A percentile compares a stretch with the other conserved stretches of the same genome.
phyloP scores from a whole-genome alignment of 2,888 invertebrate species.

The Villa cingulata region DNA sequence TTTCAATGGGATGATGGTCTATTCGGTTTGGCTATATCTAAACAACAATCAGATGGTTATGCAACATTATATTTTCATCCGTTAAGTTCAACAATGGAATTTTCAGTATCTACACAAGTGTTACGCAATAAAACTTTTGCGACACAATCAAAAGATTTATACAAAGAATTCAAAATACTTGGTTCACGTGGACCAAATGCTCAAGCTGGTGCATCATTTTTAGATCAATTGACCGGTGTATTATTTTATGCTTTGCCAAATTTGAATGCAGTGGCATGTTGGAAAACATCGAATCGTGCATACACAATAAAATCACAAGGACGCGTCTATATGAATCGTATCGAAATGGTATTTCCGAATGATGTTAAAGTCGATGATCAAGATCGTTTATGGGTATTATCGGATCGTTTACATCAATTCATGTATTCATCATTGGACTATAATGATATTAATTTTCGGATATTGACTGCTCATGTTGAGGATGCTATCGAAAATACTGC shows the following conservation, averaged over 20 bases:
- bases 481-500: conserved; percentile 59
- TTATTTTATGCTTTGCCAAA: conserved; percentile 63
- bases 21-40: conserved; percentile 58
- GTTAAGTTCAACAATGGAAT: conserved; percentile 62
- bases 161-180: conserved; percentile 49
- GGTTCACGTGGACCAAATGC: conserved; percentile 58
- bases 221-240: conserved; percentile 56
- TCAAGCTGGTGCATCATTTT: conserved; percentile 58
- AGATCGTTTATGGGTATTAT: conserved; percentile 58
- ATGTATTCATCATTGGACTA: conserved; percentile 50
- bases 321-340: conserved; percentile 54
- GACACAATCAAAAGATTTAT: conserved; percentile 38
- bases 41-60: conserved; percentile 48
- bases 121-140: conserved; percentile 47
- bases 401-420: conserved; percentile 56
- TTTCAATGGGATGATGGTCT: conserved; percentile 68
- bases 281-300: conserved; percentile 54
- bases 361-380: conserved; percentile 63
- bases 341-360: conserved; percentile 61
- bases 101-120: conserved; percentile 54
- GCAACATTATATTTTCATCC: conserved; percentile 69
- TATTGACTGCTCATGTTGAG: conserved; percentile 51
- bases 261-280: conserved; percentile 62
- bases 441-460: conserved; percentile 54
- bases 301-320: conserved; percentile 59